Base-by-base conservation (phyloP, 2,113 vertebrate species). In the Phaethornis superciliosus region DNA sequence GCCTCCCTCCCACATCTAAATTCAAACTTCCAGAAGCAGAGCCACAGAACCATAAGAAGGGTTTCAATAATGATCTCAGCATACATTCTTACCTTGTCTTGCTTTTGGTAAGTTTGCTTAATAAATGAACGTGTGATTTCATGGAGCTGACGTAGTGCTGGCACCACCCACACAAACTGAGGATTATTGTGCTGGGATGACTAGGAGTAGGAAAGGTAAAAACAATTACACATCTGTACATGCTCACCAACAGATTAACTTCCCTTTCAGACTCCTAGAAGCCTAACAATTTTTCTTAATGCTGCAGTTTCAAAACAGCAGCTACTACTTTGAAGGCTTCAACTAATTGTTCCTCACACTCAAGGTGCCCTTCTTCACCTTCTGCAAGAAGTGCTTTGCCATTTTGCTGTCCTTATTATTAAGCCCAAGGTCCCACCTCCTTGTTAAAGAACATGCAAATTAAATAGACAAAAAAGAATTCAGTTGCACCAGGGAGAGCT, bases 51-150 rank as follows among this genome's bases (percentile, higher is more conserved):
- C 12, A 9, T 15, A 76, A 67, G 32, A 68, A 63, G 30, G 44
- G 19, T 14, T 93, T 93, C 24, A 88, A 67, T 77, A 85, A 70
- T 40, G 7, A 35, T 15, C 19, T 85, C 37, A 49, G 47, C 40
- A 33, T 17, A n/a, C 18, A 37, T 75, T 70, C 95, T 97, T 97
- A 99, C 99, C 99, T 99, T 99, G 97, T 99, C 99, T 97, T 99
- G 99, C 75, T 99, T 99, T 97, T 99, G 99, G 96, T 99, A 99
- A 49, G 99, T 99, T 96, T 99, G 99, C 93, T 99, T 99, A 97
- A 99, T 99, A 96, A 99, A 99, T 1, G 99, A 99, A 4, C 99
- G 99, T 1, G 99, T 99, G 96, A 99, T 99, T 97, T 99, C 99
- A 37, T 99, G 99, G 85, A 99, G 99, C 95, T 99, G 99, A 84